phyloP scores from a whole-genome alignment of 2,797 vertebrate species.

The Gymnoscopelus braueri region DNA sequence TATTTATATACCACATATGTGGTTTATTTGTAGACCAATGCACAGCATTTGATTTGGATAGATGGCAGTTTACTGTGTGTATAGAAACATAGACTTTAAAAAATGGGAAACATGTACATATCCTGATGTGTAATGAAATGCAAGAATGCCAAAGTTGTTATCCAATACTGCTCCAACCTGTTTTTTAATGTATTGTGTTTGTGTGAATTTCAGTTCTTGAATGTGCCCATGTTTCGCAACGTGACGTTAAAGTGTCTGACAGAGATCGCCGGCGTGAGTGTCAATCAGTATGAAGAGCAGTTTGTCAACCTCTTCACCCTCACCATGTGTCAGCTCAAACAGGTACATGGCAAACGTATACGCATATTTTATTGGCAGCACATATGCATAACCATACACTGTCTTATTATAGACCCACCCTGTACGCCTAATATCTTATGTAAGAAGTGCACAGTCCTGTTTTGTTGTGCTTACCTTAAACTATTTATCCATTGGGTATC shows the following conservation, averaged over 20 bases:
- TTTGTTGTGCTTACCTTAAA: no score
- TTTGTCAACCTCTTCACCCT: constrained; percentile 91
- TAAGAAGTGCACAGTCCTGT: no score
- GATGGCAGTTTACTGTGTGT: no score
- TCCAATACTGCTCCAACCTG: neutral
- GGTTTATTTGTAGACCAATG: no score
- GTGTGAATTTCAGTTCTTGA: constrained; percentile 82
- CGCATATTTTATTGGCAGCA: neutral
- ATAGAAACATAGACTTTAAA: no score
- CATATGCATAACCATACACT: neutral
- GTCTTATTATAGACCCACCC: neutral
- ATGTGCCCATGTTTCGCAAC: constrained; percentile 93
- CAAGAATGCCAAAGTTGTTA: no score
- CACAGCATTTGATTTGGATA: no score
- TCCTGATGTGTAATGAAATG: no score
- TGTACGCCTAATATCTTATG: no score
- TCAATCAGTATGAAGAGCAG: constrained; percentile 92
- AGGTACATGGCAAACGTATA: constrained; percentile 69
- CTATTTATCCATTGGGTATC: no score
- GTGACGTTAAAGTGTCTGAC: constrained; percentile 93
- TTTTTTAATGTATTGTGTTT: neutral
- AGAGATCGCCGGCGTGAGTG: constrained; percentile 91
- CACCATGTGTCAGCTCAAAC: constrained; percentile 91
- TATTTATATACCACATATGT: no score
- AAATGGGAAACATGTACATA: neutral